A percentile compares a stretch with the other conserved stretches of the same genome.
Evolutionary conservation across 2,113 vertebrate species (phyloP).

Genomic region (Proterorhinus semilunaris): DNA sequence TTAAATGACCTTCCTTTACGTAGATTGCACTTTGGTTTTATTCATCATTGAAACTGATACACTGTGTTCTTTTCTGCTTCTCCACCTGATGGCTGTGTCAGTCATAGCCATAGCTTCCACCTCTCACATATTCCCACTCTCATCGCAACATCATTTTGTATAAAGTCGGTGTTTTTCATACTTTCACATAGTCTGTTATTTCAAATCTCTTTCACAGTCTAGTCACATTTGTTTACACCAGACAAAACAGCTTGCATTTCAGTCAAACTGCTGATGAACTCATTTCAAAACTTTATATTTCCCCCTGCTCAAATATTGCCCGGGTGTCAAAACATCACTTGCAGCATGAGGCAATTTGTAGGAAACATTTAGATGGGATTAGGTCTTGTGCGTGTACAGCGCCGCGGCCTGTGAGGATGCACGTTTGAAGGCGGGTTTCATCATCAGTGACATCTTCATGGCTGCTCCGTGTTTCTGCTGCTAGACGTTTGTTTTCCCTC

Average conservation of each 20-base stretch:
- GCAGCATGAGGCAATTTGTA: conserved; percentile 41
- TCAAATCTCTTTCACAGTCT: neutral
- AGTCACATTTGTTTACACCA: neutral
- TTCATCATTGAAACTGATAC: too few species aligned
- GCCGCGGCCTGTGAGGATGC: conserved; percentile 16
- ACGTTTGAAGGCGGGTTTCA: conserved; percentile 38
- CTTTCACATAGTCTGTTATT: neutral
- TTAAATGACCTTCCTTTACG: too few species aligned
- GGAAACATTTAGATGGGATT: conserved; percentile 33
- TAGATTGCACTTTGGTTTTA: too few species aligned
- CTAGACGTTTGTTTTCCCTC: conserved; percentile 48
- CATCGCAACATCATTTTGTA: too few species aligned
- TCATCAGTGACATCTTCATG: conserved; percentile 58
- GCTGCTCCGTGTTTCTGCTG: conserved; percentile 34
- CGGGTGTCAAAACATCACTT: conserved; percentile 20
- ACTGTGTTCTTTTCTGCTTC: too few species aligned
- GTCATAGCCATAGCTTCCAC: too few species aligned
- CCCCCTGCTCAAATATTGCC: conserved; percentile 1
- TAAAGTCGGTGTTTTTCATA: neutral
- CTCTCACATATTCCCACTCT: too few species aligned
- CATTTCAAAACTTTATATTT: conserved; percentile 18
- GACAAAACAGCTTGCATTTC: conserved; percentile 4
- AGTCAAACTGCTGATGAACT: conserved; percentile 42
- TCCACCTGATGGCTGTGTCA: too few species aligned
- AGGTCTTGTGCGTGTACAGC: conserved; percentile 17